phyloP scores from a whole-genome alignment of 1,140 invertebrate species.

The Calephelis virginiensis region DNA sequence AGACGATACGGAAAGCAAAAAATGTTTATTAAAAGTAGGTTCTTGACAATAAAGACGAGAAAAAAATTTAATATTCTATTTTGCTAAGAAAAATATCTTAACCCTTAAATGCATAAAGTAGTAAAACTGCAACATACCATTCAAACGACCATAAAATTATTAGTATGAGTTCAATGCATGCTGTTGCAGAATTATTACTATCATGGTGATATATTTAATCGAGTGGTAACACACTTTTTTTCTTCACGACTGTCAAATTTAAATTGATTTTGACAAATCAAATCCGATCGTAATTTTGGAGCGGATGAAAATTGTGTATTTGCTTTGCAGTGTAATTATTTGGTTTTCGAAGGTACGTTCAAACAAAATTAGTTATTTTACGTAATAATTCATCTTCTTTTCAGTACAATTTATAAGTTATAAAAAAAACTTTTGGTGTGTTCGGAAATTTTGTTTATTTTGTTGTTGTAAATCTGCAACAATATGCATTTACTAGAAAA shows the following conservation, averaged over 20 bases:
- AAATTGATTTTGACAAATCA: slow-evolving; percentile 44
- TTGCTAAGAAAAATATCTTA: neutral
- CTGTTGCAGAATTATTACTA: slow-evolving; percentile 38
- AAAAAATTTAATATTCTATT: no score
- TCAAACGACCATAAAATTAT: slow-evolving; percentile 37
- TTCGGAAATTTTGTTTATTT: slow-evolving; percentile 42
- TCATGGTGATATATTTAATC: slow-evolving; percentile 41
- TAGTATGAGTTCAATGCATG: slow-evolving; percentile 38
- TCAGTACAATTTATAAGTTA: slow-evolving; percentile 43
- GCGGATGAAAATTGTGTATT: slow-evolving; percentile 47
- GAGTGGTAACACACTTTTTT: slow-evolving; percentile 44
- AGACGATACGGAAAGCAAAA: no score
- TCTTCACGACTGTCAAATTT: slow-evolving; percentile 39
- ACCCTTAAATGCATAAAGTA: slow-evolving; percentile 32
- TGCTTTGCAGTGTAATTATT: slow-evolving; percentile 45
- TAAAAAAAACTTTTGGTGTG: slow-evolving; percentile 42
- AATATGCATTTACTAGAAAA: slow-evolving; percentile 43
- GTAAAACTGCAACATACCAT: slow-evolving; percentile 36
- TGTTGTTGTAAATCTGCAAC: slow-evolving; percentile 41
- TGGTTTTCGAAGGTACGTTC: slow-evolving; percentile 43
- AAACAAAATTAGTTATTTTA: slow-evolving; percentile 46
- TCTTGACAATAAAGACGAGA: no score
- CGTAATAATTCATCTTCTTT: slow-evolving; percentile 43
- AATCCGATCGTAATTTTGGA: slow-evolving; percentile 44
- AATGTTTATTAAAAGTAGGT: no score